These are phyloP conservation scores for Lepidocyrtinus sp. DNA, from an alignment of 2,888 invertebrate species.

Conservation along the genomic window DNA sequence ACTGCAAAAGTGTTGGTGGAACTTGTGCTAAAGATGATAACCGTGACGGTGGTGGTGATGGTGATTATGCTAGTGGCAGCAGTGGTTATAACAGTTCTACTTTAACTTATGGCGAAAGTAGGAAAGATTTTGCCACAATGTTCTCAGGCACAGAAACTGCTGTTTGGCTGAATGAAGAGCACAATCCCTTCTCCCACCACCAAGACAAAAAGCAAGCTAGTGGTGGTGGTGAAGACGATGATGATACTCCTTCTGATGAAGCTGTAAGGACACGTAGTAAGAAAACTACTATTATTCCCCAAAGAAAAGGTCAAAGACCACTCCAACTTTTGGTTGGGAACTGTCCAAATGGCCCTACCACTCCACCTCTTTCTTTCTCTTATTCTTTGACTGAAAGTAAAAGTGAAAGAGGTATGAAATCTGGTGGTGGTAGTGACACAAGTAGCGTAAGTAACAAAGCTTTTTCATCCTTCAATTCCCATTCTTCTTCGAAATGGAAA, in stretches of 20 bases:
- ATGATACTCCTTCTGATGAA: conserved; percentile 24
- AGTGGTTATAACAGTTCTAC: conserved; percentile 34
- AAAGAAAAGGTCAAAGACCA: conserved; percentile 62
- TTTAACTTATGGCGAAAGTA: conserved; percentile 54
- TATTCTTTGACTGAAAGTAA: conserved; percentile 16
- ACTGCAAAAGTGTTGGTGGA: conserved; percentile 22
- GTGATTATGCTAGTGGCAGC: conserved; percentile 28
- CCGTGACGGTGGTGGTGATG: conserved; percentile 21
- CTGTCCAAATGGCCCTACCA: conserved; percentile 58
- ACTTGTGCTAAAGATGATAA: conserved; percentile 7
- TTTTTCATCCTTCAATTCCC: conserved; percentile 29
- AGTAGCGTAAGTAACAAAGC: conserved; percentile 22
- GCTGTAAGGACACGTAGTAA: conserved; percentile 55
- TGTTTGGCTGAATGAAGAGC: conserved; percentile 31
- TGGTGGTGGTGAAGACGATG: conserved; percentile 5
- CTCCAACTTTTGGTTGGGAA: conserved; percentile 59
- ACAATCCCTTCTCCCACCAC: conserved; percentile 22
- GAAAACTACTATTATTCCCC: conserved; percentile 59
- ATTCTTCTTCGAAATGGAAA: conserved; percentile 44
- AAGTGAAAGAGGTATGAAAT: conserved; percentile 21
- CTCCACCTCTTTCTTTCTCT: conserved; percentile 40
- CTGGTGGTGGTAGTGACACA: conserved; percentile 21
- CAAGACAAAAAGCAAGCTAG: not conserved
- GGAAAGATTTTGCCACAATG: conserved; percentile 48
- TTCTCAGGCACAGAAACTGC: conserved; percentile 16